These are phyloP conservation scores for Gambelia wislizenii DNA, from an alignment of 2,797 vertebrate genomes.

Conservation along the genomic window DNA sequence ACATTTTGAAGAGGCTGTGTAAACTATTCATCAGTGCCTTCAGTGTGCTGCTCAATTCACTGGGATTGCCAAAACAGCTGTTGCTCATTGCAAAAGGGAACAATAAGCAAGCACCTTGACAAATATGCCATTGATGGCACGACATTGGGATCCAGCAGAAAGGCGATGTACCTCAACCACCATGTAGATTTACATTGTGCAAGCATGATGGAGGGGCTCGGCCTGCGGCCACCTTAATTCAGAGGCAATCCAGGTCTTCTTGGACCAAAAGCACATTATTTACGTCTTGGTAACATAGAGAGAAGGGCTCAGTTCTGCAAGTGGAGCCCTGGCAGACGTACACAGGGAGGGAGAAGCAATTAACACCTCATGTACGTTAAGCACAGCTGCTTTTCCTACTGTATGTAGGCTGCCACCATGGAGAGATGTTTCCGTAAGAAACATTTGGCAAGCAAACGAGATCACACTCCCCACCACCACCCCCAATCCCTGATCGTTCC, in stretches of 20 bases:
- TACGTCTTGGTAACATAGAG: not conserved
- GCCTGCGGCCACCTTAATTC: not conserved
- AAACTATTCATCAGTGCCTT: no score
- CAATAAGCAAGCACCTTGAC: no score
- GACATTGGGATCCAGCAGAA: no score
- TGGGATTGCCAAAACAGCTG: no score
- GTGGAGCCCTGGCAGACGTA: not conserved
- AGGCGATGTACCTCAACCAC: no score
- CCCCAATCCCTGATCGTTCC: rapidly evolving
- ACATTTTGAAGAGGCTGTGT: no score
- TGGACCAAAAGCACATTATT: not conserved
- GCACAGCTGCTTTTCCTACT: rapidly evolving
- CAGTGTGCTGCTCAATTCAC: no score
- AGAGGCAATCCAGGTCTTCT: not conserved
- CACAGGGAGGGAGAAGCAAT: not conserved
- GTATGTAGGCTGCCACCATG: not conserved
- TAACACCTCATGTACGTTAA: not conserved
- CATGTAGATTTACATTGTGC: no score
- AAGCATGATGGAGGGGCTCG: no score
- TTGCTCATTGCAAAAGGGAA: no score
- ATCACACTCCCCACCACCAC: rapidly evolving
- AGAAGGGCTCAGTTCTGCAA: not conserved
- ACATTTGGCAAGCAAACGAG: not conserved
- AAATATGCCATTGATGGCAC: no score
- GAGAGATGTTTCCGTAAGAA: not conserved